Evolutionary conservation across 2,113 vertebrate genomes (phyloP).

Genomic region (Salvelinus namaycush): DNA sequence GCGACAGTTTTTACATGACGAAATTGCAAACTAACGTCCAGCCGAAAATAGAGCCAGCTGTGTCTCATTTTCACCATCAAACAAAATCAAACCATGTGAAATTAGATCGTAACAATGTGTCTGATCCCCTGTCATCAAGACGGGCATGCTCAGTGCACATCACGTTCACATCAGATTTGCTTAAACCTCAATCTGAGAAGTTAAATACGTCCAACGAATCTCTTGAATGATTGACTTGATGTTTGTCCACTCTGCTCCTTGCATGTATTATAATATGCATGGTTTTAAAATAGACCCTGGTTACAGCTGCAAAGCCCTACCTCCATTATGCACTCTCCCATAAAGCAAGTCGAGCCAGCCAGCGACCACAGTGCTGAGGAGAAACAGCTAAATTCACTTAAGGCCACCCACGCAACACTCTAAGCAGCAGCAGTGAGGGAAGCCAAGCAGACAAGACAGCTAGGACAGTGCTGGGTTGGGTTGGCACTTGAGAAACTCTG

Average conservation of each 20-base stretch:
- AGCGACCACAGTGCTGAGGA: slow-evolving; percentile 2
- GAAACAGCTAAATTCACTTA: slow-evolving; percentile 51
- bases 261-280: slow-evolving; percentile 22
- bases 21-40: no score
- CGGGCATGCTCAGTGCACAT: background rate
- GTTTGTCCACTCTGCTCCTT: background rate
- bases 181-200: background rate
- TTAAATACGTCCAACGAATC: background rate
- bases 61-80: no score
- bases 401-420: slow-evolving; percentile 36
- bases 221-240: slow-evolving; percentile 10
- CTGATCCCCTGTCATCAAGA: background rate
- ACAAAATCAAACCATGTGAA: background rate
- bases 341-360: background rate
- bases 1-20: no score
- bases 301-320: background rate
- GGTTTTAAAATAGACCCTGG: slow-evolving; percentile 11
- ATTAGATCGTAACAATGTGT: background rate
- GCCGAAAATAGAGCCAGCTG: no score
- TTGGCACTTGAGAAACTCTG: no score
- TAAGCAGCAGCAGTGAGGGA: background rate
- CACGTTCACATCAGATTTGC: no score
- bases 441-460: slow-evolving; percentile 24
- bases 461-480: background rate
- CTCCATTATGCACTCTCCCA: slow-evolving; percentile 2